Conservation (phyloP, 2,113 vertebrate genomes). For the Nycticorax nycticorax region DNA sequence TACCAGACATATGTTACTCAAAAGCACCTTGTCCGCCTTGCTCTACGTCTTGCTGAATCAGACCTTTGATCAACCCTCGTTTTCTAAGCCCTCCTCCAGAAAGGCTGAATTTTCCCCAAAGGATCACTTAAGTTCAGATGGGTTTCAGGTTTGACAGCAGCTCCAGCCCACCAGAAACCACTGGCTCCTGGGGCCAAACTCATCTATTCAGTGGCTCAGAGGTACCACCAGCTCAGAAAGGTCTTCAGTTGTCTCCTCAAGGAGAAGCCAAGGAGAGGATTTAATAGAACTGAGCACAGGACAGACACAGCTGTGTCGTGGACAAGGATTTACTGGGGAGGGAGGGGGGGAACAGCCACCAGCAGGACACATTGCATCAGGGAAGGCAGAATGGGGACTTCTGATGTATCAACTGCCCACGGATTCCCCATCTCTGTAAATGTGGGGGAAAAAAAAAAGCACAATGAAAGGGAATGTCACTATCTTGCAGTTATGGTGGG, state of each 20-base stretch:
- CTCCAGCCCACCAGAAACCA: background rate
- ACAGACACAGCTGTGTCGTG: background rate
- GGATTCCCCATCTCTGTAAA: background rate
- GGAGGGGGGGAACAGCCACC: background rate
- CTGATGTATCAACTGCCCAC: background rate
- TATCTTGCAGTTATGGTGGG: background rate
- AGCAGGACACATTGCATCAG: background rate
- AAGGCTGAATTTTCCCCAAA: background rate
- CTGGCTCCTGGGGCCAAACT: background rate
- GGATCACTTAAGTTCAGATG: background rate
- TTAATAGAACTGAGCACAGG: background rate
- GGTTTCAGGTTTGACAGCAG: background rate
- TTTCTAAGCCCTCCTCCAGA: background rate
- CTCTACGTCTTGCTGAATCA: background rate
- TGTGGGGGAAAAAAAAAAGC: background rate
- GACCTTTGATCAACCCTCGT: background rate
- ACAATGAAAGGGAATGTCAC: background rate
- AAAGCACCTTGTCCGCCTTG: background rate
- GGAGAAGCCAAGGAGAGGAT: background rate
- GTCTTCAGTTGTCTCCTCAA: background rate
- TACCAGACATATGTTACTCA: background rate
- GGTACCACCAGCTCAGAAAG: background rate
- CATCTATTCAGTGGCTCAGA: background rate
- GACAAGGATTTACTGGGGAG: background rate
- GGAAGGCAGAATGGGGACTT: background rate